Conservation (phyloP, 2,888 invertebrate species). For the Eilema caniola region DNA sequence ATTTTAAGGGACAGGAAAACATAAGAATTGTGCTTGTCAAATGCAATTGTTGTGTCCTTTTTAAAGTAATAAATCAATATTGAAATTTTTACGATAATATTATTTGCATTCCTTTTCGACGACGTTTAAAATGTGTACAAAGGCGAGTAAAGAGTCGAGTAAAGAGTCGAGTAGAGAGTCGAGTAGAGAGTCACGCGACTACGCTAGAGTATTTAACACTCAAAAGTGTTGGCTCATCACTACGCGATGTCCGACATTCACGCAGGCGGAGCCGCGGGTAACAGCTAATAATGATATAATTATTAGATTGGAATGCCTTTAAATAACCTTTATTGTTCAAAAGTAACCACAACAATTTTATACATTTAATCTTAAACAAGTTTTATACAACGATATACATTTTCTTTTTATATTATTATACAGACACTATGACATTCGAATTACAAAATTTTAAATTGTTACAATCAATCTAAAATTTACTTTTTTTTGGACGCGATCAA, state of each 20-base stretch:
- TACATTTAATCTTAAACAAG: conserved; percentile 55
- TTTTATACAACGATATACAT: conserved; percentile 70
- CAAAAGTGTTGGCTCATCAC: no score
- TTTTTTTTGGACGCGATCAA: conserved; percentile 80
- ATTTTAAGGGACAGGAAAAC: not conserved
- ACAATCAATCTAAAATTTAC: conserved; percentile 48
- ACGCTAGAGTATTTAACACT: no score
- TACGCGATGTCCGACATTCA: no score
- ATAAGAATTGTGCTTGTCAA: not conserved
- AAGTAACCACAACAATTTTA: conserved; percentile 57
- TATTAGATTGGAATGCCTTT: conserved; percentile 51
- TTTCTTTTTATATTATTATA: conserved; percentile 44
- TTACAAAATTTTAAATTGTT: conserved; percentile 48
- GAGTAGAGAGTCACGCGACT: no score
- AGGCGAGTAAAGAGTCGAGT: no score
- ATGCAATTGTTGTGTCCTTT: not conserved
- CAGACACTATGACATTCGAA: conserved; percentile 33
- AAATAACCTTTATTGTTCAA: conserved; percentile 64
- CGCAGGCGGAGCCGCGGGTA: no score
- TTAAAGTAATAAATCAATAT: not conserved
- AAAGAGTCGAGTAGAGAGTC: no score
- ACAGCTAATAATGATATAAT: no score
- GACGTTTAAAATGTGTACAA: no score
- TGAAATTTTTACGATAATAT: not conserved
- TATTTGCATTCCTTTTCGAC: not conserved